phyloP scores from a whole-genome alignment of 1,140 invertebrate species.

The Aphelinus atriplicis region DNA sequence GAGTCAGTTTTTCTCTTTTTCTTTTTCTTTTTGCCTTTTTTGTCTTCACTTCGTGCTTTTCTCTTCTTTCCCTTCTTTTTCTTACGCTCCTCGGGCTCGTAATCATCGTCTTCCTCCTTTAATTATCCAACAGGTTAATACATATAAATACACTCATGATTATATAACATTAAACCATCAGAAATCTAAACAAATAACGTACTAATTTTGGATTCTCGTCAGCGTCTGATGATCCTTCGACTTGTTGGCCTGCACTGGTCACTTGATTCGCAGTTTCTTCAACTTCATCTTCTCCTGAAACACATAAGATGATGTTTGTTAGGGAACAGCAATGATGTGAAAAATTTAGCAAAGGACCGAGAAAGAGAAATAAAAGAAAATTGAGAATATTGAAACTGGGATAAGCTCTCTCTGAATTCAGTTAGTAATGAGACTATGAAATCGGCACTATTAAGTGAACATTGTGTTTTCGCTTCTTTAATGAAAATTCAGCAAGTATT shows the following conservation, averaged over 20 bases:
- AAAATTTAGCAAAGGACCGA: no score
- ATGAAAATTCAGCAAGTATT: no score
- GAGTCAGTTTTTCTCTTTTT: slow-evolving; percentile 93
- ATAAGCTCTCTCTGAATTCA: no score
- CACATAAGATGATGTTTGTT: slow-evolving; percentile 40
- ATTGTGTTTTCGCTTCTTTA: no score
- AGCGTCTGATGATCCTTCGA: slow-evolving; percentile 78
- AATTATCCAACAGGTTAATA: slow-evolving; percentile 35
- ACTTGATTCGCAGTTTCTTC: slow-evolving; percentile 71
- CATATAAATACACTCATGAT: neutral
- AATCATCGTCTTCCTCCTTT: slow-evolving; percentile 86
- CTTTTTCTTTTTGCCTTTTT: slow-evolving; percentile 91
- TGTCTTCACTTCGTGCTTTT: slow-evolving; percentile 86
- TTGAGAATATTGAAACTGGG: no score
- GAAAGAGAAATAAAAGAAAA: no score
- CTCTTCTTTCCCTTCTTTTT: slow-evolving; percentile 93
- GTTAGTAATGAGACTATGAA: no score
- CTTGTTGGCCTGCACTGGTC: slow-evolving; percentile 56
- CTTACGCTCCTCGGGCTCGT: slow-evolving; percentile 85
- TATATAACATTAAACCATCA: no score
- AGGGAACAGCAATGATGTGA: no score
- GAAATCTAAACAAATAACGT: no score
- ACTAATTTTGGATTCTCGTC: slow-evolving; percentile 71
- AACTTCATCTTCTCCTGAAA: slow-evolving; percentile 76
- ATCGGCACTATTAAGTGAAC: no score